Evolutionary conservation across 2,113 vertebrate genomes (phyloP), one percentile per base, ranked within the genome.

Genomic region (Rattus norvegicus): DNA sequence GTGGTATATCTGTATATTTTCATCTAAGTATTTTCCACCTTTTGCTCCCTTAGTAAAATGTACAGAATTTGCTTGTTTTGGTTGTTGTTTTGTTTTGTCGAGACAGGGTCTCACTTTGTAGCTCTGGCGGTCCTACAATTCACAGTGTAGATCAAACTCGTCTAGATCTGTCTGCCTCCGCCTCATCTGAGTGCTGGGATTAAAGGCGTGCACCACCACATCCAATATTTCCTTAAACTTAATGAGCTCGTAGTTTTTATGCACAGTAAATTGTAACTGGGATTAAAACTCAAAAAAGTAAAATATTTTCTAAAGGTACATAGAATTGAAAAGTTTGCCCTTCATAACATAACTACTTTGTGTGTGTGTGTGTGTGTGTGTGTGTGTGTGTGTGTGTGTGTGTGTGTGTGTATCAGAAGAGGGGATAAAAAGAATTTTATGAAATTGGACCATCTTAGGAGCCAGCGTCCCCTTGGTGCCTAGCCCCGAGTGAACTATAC

Each of bases 181-280:
- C 77, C 17, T 54, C 77, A 19, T 52, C 30, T 11, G 4, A 80
- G 17, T n/a, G 19, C 43, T 80, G 33, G 77, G 5, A 80, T 80
- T 56, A 56, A 80, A 80, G 52, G 52, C 2, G 6, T 54, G 16
- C 7, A 3, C 14, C 7, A 54, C 76, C 49, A 54, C 52, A 19
- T 56, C 33, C 52, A 56, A 33, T 8, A 36, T 4, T 28, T 61
- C 61, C n/a, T 43, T 56, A 77, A 47, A 65, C 28, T 91, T 84
- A 92, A 75, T 83, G 80, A 69, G 75, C 14, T 24, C 63, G 39
- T 83, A 80, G 54, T 85, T 95, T 94, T 77, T 69, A 22, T 92
- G 10, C 70, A 84, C 5, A 87, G 9, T 73, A 79, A 90, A 19
- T 92, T 43, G 24, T 26, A 54, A 13, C 59, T 93, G 43, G 76